Conservation (phyloP, 2,797 vertebrate genomes). For the Moxostoma hubbsi region DNA sequence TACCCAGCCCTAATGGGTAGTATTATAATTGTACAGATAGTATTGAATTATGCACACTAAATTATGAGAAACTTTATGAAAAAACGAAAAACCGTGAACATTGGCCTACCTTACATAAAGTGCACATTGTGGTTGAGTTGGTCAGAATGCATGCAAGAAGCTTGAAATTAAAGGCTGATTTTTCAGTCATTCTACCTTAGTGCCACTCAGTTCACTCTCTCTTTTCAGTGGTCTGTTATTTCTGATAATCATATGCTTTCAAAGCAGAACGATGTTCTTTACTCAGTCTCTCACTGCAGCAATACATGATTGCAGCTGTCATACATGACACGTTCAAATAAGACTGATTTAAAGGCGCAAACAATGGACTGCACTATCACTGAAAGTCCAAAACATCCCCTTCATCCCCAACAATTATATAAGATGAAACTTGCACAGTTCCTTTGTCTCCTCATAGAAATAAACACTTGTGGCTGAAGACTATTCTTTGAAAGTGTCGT, state of each 20-base stretch:
- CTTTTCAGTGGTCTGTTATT: conserved; percentile 56
- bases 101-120: too few relatives aligned
- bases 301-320: conserved; percentile 37
- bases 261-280: conserved; percentile 41
- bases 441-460: conserved; percentile 13
- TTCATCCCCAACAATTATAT: conserved; percentile 9
- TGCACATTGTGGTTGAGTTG: not conserved
- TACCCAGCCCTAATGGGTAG: not conserved
- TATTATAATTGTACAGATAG: not conserved
- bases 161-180: conserved; percentile 46
- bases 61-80: not conserved
- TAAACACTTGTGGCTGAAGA: not conserved
- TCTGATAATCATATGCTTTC: conserved; percentile 52
- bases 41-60: not conserved
- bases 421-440: not conserved
- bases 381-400: conserved; percentile 34
- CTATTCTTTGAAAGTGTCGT: not conserved
- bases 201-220: conserved; percentile 32
- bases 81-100: not conserved
- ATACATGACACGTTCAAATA: conserved; percentile 12
- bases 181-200: conserved; percentile 37
- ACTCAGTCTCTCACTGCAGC: not conserved
- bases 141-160: not conserved
- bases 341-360: conserved; percentile 16
- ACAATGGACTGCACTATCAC: not conserved